Conservation (phyloP, 2,888 invertebrate species). For the Axea sp. region DNA sequence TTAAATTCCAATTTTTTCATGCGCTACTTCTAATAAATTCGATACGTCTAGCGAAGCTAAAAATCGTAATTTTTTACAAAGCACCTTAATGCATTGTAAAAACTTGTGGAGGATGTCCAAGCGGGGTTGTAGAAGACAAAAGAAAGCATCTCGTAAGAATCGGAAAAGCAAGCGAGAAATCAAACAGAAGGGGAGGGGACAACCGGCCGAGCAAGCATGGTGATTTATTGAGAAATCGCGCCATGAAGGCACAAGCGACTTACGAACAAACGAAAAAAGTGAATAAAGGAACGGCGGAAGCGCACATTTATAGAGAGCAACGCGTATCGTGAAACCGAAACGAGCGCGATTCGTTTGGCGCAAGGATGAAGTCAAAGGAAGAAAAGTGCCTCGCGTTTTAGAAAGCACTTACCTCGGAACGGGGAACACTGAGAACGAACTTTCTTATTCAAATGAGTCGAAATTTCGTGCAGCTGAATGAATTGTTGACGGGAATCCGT, state of each 20-base stretch:
- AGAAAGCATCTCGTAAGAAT: conserved; percentile 27
- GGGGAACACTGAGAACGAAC: conserved; percentile 11
- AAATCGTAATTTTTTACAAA: no score
- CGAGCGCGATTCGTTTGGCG: not conserved
- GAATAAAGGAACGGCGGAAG: no score
- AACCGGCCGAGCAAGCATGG: conserved; percentile 34
- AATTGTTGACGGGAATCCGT: not conserved
- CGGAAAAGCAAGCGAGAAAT: conserved; percentile 16
- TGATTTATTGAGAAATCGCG: conserved; percentile 28
- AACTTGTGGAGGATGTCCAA: no score
- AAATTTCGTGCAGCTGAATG: not conserved
- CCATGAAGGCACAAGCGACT: not conserved
- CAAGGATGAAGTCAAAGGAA: not conserved
- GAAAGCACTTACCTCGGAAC: conserved; percentile 9
- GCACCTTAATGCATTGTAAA: no score
- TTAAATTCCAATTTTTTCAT: no score
- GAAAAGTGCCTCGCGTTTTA: conserved; percentile 1
- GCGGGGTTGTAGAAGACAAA: conserved; percentile 4
- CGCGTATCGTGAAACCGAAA: no score
- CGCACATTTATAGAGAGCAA: no score
- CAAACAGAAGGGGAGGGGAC: conserved; percentile 8
- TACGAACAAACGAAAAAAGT: not conserved
- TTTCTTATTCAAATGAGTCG: not conserved
- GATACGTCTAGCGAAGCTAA: no score
- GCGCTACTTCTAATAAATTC: no score